Percentiles rank a stretch among this genome's conserved stretches.
Conservation (phyloP, 2,797 vertebrate genomes). For the Distichodus sexfasciatus region DNA sequence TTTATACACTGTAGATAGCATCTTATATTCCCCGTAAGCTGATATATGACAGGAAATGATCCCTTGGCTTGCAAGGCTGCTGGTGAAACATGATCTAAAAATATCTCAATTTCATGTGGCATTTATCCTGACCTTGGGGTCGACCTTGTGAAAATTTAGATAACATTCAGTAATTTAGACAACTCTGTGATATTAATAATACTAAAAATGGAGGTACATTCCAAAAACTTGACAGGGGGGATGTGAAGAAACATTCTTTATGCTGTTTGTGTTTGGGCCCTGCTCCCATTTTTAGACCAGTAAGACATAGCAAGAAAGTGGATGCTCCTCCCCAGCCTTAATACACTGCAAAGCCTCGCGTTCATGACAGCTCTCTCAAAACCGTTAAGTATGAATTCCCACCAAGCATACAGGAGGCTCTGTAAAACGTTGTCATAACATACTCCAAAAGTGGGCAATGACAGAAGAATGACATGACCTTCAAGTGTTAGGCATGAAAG, state of each 20-base stretch:
- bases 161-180: not conserved
- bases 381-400: not conserved
- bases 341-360: not conserved
- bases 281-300: conserved; percentile 36
- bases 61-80: not conserved
- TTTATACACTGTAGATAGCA: too few species aligned
- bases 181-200: conserved; percentile 1
- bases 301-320: not conserved
- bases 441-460: not conserved
- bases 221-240: too few species aligned
- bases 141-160: not conserved
- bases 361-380: not conserved
- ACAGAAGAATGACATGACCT: not conserved
- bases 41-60: not conserved
- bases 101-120: not conserved
- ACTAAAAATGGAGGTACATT: too few species aligned
- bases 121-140: not conserved
- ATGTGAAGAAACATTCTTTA: conserved; percentile 29
- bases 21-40: not conserved
- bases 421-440: not conserved
- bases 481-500: conserved; percentile 6
- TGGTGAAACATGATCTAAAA: not conserved
- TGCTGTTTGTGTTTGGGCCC: conserved; percentile 26
- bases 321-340: not conserved
- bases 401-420: not conserved